Evolutionary conservation across 2,113 vertebrate genomes (phyloP), one percentile per base, ranked within the genome.

Genomic region (Callithrix jacchus): DNA sequence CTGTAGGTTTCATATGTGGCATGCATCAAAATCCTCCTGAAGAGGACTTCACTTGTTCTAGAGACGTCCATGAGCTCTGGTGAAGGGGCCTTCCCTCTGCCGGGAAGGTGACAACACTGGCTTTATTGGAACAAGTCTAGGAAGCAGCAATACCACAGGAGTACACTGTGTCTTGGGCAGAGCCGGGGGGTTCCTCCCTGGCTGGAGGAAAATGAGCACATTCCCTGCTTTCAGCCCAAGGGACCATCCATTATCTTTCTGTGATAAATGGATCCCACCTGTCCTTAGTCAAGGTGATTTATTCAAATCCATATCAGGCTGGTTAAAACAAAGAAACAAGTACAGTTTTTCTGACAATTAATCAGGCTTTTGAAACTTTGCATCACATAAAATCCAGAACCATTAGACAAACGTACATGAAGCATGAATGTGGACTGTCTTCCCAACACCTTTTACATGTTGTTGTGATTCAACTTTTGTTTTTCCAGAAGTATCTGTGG

Each of bases 401-500:
- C 32, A 32, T 64, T 40, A 35, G 68, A 30, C 0, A 0, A 64
- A 30, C 5, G 13, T 64, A 64, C 5, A 23, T 32, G 18, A 84
- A 37, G 5, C 40, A 5, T 45, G 13, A 12, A 79, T 37, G 3
- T 3, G 8, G 20, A 23, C 35, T 25, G 89, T 8, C 9, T 70
- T 68, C 56, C 12, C 21, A n/a, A 25, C 3, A 17, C 11, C 9
- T 12, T 52, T 58, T 37, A 13, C 27, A 12, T 8, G 16, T 58
- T 8, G 16, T 58, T 52, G 8, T 97, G 96, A 98, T 35, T 5
- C 0, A 2, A 96, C 97, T 97, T 97, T 98, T 98, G 0, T 97
- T 97, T 98, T 98, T 98, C 88, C 98, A 99, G 99, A 99, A 98
- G 98, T 99, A 95, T 99, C 99, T 13, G 99, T 99, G 91, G 99